These are phyloP conservation scores for Phoebastria nigripes DNA, from an alignment of 2,797 vertebrate genomes.

Conservation along the genomic window DNA sequence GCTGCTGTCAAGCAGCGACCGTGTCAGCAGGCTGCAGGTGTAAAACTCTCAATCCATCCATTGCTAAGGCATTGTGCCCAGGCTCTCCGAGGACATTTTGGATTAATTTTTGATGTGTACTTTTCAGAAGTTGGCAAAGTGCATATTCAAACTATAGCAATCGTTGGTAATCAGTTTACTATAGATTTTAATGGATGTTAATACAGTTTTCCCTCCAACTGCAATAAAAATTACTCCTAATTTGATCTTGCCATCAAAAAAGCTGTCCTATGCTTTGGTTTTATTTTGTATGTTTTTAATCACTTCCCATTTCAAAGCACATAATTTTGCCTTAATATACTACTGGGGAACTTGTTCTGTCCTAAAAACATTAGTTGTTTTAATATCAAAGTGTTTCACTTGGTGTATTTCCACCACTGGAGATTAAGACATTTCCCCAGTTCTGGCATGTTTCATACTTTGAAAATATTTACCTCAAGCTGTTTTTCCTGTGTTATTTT, in stretches of 20 bases:
- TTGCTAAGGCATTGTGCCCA: not conserved
- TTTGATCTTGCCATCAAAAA: constrained; percentile 33
- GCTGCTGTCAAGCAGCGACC: not conserved
- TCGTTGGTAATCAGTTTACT: constrained; percentile 49
- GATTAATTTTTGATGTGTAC: not conserved
- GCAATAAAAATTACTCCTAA: constrained; percentile 44
- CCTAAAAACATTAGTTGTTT: not conserved
- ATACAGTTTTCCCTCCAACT: constrained; percentile 48
- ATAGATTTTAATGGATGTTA: constrained; percentile 57
- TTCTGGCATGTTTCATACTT: not conserved
- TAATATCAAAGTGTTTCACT: not conserved
- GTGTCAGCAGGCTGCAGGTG: rapidly evolving
- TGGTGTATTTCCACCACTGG: not conserved
- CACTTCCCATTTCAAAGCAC: not conserved
- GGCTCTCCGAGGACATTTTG: not conserved
- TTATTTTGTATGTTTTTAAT: constrained; percentile 36
- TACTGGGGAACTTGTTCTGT: not conserved
- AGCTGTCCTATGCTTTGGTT: not conserved
- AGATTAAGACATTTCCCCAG: not conserved
- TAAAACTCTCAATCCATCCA: not conserved
- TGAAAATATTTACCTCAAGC: not conserved
- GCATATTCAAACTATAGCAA: not conserved
- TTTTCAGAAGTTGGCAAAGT: not conserved
- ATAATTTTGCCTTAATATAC: not conserved
- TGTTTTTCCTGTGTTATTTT: not conserved